Evolutionary conservation across 2,113 vertebrate species (phyloP).

Genomic region (Dicerorhinus sumatrensis): DNA sequence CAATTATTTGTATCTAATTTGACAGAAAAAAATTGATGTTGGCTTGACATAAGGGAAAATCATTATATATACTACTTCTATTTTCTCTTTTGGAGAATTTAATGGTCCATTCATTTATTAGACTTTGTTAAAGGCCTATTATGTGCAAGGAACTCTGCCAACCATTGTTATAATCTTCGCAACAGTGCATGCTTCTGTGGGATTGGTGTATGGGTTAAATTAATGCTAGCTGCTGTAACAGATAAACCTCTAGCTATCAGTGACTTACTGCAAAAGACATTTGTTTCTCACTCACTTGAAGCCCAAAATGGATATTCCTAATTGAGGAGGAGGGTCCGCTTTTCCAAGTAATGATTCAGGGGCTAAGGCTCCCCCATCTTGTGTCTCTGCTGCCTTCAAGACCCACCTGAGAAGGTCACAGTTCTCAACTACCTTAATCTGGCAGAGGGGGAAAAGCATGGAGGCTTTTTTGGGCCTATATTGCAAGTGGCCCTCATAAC

Average conservation of each 20-base stretch:
- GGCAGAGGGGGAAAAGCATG: not conserved
- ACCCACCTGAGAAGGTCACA: not conserved
- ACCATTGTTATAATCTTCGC: not conserved
- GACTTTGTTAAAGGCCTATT: not conserved
- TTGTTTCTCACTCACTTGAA: not conserved
- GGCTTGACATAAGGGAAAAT: slow-evolving; percentile 56
- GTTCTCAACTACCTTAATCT: not conserved
- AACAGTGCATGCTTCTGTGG: not conserved
- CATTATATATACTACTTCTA: slow-evolving; percentile 83
- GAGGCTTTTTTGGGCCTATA: not conserved
- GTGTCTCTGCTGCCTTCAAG: not conserved
- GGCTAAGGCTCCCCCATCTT: not conserved
- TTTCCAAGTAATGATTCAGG: not conserved
- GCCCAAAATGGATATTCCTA: not conserved
- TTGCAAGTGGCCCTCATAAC: not conserved
- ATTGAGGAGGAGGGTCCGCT: not conserved
- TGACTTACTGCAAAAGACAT: not conserved
- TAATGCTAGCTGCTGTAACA: not conserved
- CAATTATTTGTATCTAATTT: slow-evolving; percentile 78
- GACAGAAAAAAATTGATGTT: slow-evolving; percentile 80
- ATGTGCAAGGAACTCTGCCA: slow-evolving; percentile 2
- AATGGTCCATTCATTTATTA: slow-evolving; percentile 60
- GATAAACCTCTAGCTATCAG: not conserved
- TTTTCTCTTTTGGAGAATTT: slow-evolving; percentile 81
- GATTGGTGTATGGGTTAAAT: not conserved